Percentiles rank a stretch among this genome's conserved stretches.
These are phyloP conservation scores for Cerceris ruficornis DNA, from an alignment of 2,888 invertebrate genomes.

Conservation along the genomic window DNA sequence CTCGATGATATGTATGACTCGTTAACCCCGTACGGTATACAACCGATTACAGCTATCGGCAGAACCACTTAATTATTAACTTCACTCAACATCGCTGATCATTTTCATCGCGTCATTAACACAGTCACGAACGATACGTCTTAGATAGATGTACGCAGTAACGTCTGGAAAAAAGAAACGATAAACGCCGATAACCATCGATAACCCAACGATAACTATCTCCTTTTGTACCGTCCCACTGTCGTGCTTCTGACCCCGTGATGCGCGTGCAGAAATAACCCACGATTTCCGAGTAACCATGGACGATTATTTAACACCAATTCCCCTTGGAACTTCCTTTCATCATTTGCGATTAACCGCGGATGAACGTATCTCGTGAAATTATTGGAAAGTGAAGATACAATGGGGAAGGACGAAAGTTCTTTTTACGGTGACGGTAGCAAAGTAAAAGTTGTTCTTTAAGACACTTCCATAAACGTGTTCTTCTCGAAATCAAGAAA, in stretches of 20 bases:
- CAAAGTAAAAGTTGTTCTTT: no score
- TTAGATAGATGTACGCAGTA: conserved; percentile 7
- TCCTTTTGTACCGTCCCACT: conserved; percentile 6
- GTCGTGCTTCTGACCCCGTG: conserved; percentile 34
- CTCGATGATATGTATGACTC: conserved; percentile 15
- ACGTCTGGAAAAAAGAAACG: conserved; percentile 10
- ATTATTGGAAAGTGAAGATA: no score
- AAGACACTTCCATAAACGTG: no score
- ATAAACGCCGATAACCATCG: conserved; percentile 51
- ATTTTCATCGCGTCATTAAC: conserved; percentile 5
- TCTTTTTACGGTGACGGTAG: no score
- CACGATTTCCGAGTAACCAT: not conserved
- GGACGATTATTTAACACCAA: not conserved
- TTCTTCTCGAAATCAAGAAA: no score
- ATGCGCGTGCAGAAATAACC: conserved; percentile 31
- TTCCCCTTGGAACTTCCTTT: not conserved
- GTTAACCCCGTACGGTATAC: conserved; percentile 21
- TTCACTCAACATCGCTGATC: conserved; percentile 13
- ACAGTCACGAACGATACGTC: conserved; percentile 7
- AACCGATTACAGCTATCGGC: conserved; percentile 34
- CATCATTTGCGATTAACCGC: no score
- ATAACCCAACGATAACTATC: conserved; percentile 45
- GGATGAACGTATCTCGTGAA: no score
- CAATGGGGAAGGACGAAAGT: no score
- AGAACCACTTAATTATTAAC: conserved; percentile 31